A percentile compares a stretch with the other conserved stretches of the same genome.
phyloP scores from a whole-genome alignment of 2,797 vertebrate species.

The Dromococcyx pavoninus region DNA sequence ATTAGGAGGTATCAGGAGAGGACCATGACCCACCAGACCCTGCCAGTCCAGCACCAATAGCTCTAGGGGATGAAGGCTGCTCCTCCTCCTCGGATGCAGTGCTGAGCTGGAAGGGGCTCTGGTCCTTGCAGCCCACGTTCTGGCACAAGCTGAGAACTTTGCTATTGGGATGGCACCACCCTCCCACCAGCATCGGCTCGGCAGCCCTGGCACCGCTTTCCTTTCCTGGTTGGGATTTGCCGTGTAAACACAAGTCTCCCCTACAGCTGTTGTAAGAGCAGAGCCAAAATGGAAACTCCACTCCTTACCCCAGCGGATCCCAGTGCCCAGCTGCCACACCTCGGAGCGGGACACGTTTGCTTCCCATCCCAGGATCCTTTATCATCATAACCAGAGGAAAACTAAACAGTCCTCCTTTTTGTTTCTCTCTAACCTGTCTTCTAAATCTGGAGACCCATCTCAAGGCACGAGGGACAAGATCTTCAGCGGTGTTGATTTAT shows the following conservation, averaged over 20 bases:
- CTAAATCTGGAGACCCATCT: slow-evolving; percentile 63
- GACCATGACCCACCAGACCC: neutral
- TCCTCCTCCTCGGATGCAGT: rapidly evolving
- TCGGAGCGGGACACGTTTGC: rapidly evolving
- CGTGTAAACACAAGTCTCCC: neutral
- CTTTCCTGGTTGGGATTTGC: neutral
- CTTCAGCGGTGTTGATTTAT: slow-evolving; percentile 59
- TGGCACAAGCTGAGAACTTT: neutral
- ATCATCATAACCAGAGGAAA: slow-evolving; percentile 12
- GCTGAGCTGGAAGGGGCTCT: rapidly evolving
- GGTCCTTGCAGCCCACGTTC: neutral
- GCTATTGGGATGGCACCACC: neutral
- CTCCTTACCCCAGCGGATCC: rapidly evolving
- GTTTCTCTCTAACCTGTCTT: neutral
- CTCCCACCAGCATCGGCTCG: rapidly evolving
- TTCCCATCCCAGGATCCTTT: neutral
- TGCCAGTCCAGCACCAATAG: neutral
- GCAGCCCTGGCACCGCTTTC: neutral
- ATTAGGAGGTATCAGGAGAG: neutral
- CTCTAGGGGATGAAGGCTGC: neutral
- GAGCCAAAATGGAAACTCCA: neutral
- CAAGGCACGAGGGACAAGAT: slow-evolving; percentile 52
- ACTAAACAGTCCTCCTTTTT: neutral
- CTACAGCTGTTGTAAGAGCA: neutral
- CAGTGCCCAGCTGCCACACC: rapidly evolving